Evolutionary conservation across 2,888 invertebrate genomes (phyloP), one percentile per base, ranked within the genome.

Genomic region (Trissoscelio sp.): DNA sequence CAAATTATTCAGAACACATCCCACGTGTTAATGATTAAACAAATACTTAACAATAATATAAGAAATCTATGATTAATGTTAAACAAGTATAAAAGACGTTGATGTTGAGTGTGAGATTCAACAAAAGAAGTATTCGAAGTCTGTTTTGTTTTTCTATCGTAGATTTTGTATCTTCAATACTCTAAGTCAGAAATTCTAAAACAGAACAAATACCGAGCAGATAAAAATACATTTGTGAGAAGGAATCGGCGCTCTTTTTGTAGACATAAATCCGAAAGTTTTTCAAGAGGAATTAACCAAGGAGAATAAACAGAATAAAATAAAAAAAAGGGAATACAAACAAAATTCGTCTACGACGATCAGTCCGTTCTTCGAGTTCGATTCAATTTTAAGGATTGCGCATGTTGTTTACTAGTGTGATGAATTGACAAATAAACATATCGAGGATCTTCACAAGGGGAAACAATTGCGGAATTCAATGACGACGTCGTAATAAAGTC

Each of bases 121-220:
- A 83, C 53, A 79, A 81, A 74, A 70, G 48, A 82, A 72, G 44
- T 85, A 86, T 89, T 89, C 85, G 84, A 88, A 86, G 87, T 89
- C 88, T 88, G 89, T 90, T 91, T 88, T 89, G 90, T 91, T 91
- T 86, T 91, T 91, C 89, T 90, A 91, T 90, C 87, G 90, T 91
- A 91, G 90, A 91, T 91, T 91, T 91, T 91, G 88, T 91, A 91
- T 90, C 90, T 90, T 89, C 89, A 89, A 89, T 91, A 91, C 87
- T 89, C 87, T 90, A 89, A 88, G 86, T 83, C 85, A 82, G 84
- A 86, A 82, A 89, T 88, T 88, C 87, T 88, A 87, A 88, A 86
- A 83, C 39, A 37, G 12, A 42, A 42, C 37, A 39, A 42, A 14
- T 12, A 53, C 42, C 16, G 37, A 46, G 16, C 34, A 12, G 12